Evolutionary conservation across 2,113 vertebrate genomes (phyloP), one percentile per base, ranked within the genome.

Genomic region (Dryoscopus gambensis): DNA sequence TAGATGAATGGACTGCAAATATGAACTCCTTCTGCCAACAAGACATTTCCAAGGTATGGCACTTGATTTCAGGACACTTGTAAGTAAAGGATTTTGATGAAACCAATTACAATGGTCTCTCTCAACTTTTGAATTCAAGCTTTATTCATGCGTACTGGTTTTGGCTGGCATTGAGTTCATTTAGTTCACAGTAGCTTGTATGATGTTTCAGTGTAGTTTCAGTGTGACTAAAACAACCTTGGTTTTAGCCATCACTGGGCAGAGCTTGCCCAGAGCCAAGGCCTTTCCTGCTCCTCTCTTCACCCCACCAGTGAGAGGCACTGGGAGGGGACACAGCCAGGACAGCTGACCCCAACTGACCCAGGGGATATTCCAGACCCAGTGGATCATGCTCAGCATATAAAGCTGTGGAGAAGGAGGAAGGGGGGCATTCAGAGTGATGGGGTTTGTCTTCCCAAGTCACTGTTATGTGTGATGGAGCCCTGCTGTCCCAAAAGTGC

Each of bases 271-370:
- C 46, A 52, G 37, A 35, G 15, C 65, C 47, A 55, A 55, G n/a
- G 13, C 24, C 33, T 49, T 52, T 73, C 28, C 46, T 39, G 28
- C 42, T 60, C 12, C 55, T 95, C 65, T 27, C 2, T 17, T 11
- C 14, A 19, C 3, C 14, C 39, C 15, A 8, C 5, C 39, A 42
- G 27, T 0, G 1, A 81, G 49, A 63, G 47, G 7, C 19, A 13
- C 6, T 69, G 82, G 28, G 68, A 90, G 62, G 11, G 30, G n/a
- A 28, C 62, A 30, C 9, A 77, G 39, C 27, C 6, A 22, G 28
- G 60, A 64, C 31, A 78, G 42, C 20, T 85, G 62, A 35, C 10
- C 28, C 50, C 12, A 68, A 1, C 18, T 62, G 78, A 30, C 2
- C 46, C 56, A 30, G 9, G 37, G 53, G 28, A 20, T 11, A 13